phyloP scores from a whole-genome alignment of 1,140 invertebrate species.

The Trichonephila inaurata region DNA sequence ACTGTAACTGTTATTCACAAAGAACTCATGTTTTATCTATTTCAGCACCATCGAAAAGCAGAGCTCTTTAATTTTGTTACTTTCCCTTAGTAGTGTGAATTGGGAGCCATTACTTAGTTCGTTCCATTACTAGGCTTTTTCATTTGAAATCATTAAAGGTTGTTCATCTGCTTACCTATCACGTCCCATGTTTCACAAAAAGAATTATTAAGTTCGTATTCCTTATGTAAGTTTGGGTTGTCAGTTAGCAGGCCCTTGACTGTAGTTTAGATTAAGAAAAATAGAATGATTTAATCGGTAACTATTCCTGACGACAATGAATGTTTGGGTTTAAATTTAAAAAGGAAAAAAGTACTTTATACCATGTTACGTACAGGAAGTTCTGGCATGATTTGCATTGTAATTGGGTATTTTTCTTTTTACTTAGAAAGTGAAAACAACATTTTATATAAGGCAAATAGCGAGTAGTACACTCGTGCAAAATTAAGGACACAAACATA shows the following conservation, averaged over 20 bases:
- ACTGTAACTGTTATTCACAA: background rate
- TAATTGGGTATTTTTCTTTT: background rate
- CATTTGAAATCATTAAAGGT: constrained; percentile 46
- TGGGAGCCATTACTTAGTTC: constrained; percentile 28
- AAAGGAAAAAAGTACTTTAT: background rate
- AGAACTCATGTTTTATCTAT: background rate
- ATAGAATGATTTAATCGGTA: background rate
- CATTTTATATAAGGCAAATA: background rate
- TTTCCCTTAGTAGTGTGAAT: constrained; percentile 43
- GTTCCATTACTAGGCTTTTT: constrained; percentile 14
- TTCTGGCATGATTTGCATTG: background rate
- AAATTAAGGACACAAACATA: no score
- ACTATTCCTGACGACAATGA: background rate
- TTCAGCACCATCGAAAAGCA: background rate
- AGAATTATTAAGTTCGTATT: constrained; percentile 51
- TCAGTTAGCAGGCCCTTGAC: constrained; percentile 18
- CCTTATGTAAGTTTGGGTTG: constrained; percentile 20
- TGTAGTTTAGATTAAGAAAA: background rate
- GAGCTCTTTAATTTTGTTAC: constrained; percentile 26
- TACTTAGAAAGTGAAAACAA: background rate
- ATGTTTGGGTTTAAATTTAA: background rate
- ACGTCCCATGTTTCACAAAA: background rate
- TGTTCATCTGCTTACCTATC: constrained; percentile 10
- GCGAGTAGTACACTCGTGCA: no score
- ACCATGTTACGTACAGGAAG: background rate